These are phyloP conservation scores for Stomorhina lunata DNA, from an alignment of 2,888 invertebrate species.

Conservation along the genomic window DNA sequence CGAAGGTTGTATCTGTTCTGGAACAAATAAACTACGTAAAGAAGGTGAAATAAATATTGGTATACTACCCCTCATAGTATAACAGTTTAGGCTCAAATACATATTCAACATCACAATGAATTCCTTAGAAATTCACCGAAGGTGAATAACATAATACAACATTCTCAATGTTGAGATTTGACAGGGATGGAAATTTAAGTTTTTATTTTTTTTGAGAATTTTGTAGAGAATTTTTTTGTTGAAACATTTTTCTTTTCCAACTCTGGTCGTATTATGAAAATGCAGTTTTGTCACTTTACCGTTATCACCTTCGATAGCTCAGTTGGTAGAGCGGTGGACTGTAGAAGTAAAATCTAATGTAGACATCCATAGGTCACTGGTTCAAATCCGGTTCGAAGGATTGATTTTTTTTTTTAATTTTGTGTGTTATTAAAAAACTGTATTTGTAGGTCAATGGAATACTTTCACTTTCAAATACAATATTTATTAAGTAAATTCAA, in stretches of 20 bases:
- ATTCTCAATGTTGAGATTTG: no score
- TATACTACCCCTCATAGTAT: no score
- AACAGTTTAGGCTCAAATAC: no score
- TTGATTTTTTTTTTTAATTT: slow-evolving; percentile 44
- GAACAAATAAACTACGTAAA: slow-evolving; percentile 6
- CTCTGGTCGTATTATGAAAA: no score
- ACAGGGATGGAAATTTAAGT: no score
- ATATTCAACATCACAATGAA: no score
- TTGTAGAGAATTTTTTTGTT: no score
- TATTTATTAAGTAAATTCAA: no score
- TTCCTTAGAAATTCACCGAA: no score
- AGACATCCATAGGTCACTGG: slow-evolving; percentile 85
- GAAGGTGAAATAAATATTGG: background rate
- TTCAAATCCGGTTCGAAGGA: slow-evolving; percentile 84
- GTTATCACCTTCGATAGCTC: slow-evolving; percentile 72
- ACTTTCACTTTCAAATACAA: background rate
- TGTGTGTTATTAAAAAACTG: background rate
- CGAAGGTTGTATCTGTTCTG: slow-evolving; percentile 65
- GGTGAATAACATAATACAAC: no score
- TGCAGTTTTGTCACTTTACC: background rate
- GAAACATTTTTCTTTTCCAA: no score
- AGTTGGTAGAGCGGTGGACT: slow-evolving; percentile 76
- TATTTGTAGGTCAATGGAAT: background rate
- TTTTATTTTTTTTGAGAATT: no score
- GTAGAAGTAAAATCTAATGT: slow-evolving; percentile 67